Percentiles rank a stretch among this genome's conserved stretches.
phyloP scores from a whole-genome alignment of 1,140 invertebrate species.

The Rhopalosiphum padi region DNA sequence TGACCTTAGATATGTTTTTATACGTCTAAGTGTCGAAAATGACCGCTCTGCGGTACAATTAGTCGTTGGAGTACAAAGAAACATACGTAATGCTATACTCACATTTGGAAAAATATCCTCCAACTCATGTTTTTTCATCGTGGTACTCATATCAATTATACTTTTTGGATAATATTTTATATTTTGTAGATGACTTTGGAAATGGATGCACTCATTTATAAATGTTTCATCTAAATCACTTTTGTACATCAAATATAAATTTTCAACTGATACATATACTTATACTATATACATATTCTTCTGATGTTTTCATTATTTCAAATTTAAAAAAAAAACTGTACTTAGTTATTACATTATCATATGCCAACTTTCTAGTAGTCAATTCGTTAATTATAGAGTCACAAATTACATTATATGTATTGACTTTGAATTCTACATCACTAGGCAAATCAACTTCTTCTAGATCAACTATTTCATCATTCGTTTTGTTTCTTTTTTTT shows the following conservation, averaged over 20 bases:
- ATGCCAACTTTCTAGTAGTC: conserved; percentile 28
- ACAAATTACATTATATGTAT: conserved; percentile 31
- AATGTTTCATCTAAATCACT: conserved; percentile 1
- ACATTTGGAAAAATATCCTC: neutral
- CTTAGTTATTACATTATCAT: conserved; percentile 4
- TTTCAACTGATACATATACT: neutral
- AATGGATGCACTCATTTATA: conserved; percentile 21
- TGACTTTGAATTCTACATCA: conserved; percentile 6
- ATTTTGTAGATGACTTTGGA: neutral
- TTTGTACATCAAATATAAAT: conserved; percentile 13
- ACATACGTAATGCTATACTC: neutral
- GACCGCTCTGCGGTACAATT: neutral
- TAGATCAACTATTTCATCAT: neutral
- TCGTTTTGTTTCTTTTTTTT: neutral
- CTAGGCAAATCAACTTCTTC: neutral
- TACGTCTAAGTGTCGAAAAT: conserved; percentile 3
- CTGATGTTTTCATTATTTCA: neutral
- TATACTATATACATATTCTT: too few relatives aligned
- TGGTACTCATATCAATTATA: neutral
- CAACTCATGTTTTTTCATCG: neutral
- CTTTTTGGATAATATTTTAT: conserved; percentile 5
- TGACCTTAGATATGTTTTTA: neutral
- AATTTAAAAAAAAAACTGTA: conserved; percentile 6
- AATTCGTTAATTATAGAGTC: conserved; percentile 5
- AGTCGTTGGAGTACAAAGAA: conserved; percentile 6